Conservation (phyloP, 2,113 vertebrate genomes). For the Macheiramphus alcinus region DNA sequence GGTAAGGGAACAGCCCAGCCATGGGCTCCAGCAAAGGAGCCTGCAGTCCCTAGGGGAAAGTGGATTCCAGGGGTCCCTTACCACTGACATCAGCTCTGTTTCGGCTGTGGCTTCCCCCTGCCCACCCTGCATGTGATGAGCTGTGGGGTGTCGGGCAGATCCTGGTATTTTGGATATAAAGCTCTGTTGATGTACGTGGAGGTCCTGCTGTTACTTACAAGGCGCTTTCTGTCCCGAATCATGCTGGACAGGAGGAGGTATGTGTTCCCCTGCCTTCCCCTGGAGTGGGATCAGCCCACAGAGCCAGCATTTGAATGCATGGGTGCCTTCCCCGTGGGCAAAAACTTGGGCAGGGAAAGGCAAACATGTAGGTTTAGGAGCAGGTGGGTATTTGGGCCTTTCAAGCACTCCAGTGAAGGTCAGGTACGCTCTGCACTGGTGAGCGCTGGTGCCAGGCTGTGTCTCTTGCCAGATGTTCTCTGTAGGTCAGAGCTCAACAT, state of each 20-base stretch:
- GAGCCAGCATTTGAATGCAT: not conserved
- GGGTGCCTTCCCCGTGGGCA: not conserved
- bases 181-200: not conserved
- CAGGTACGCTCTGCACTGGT: not conserved
- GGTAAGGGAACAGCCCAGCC: constrained; percentile 63
- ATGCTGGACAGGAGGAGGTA: not conserved
- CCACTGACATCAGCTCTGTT: not conserved
- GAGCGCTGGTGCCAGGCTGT: not conserved
- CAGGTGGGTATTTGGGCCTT: not conserved
- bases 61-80: not conserved
- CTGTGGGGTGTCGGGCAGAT: rapidly evolving
- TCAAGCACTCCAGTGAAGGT: not conserved
- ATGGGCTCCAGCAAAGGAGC: not conserved
- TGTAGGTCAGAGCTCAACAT: not conserved
- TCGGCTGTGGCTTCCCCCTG: not conserved
- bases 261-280: not conserved
- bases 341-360: not conserved
- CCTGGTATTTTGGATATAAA: not conserved
- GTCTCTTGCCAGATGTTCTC: not conserved
- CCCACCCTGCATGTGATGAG: not conserved
- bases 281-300: rapidly evolving
- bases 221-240: not conserved
- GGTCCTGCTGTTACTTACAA: not conserved
- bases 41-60: too few species aligned
- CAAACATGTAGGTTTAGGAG: not conserved